Conservation (phyloP, 2,888 invertebrate genomes). For the Drosophila hamatofila region DNA sequence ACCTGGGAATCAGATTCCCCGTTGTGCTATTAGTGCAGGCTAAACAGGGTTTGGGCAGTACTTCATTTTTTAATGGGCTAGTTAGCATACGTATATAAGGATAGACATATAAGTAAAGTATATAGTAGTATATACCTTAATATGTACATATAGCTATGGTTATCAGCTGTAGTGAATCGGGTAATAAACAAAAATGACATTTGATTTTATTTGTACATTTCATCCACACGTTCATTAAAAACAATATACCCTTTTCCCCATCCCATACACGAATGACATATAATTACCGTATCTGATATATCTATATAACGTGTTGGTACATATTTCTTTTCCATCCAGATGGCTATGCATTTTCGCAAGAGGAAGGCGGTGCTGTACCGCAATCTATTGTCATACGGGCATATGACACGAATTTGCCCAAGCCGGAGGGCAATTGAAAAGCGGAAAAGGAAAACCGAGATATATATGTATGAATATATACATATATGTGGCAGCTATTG, state of each 20-base stretch:
- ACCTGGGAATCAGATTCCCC: constrained; percentile 29
- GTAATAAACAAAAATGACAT: constrained; percentile 42
- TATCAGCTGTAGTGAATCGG: constrained; percentile 36
- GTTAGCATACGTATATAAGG: constrained; percentile 17
- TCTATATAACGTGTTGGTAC: constrained; percentile 1
- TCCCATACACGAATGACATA: neutral
- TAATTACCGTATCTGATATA: constrained; percentile 18
- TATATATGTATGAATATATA: neutral
- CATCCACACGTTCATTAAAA: constrained; percentile 20
- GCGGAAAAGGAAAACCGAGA: neutral
- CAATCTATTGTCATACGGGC: constrained; percentile 98
- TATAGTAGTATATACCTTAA: neutral
- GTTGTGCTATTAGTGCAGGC: constrained; percentile 25
- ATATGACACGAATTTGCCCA: constrained; percentile 96
- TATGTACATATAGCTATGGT: neutral
- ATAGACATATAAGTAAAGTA: neutral
- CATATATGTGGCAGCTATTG: constrained; percentile 27
- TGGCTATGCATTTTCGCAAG: constrained; percentile 99
- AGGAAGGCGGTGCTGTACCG: constrained; percentile 97
- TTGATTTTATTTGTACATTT: constrained; percentile 22
- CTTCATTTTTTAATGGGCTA: constrained; percentile 43
- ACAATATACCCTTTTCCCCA: neutral
- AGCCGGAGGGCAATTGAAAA: constrained; percentile 88
- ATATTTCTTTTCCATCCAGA: constrained; percentile 86
- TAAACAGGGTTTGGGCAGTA: constrained; percentile 29